Percentiles rank a stretch among this genome's conserved stretches.
Evolutionary conservation across 2,888 invertebrate species (phyloP).

Genomic region (Strigamia maritima): DNA sequence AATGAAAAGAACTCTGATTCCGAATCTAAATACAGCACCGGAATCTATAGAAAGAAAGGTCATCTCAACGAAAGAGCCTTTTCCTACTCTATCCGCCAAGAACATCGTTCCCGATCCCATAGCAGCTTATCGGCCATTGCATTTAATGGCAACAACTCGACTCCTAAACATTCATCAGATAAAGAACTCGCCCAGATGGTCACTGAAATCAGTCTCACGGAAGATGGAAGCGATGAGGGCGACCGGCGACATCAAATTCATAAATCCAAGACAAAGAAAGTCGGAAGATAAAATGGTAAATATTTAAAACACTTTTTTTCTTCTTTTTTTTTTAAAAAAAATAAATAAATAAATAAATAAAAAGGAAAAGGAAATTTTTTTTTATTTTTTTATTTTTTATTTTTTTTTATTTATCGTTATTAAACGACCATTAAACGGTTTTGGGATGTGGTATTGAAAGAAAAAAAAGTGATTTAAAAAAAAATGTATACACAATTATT

Average conservation of each 20-base stretch:
- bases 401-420: too few species aligned
- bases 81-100: slow-evolving; percentile 88
- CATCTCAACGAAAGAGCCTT: slow-evolving; percentile 90
- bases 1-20: slow-evolving; percentile 35
- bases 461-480: background rate
- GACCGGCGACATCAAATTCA: background rate
- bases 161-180: background rate
- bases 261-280: slow-evolving; percentile 16
- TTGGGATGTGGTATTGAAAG: slow-evolving; percentile 17
- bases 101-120: slow-evolving; percentile 87
- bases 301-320: too few species aligned
- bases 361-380: too few species aligned
- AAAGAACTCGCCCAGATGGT: slow-evolving; percentile 85
- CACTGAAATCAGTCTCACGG: slow-evolving; percentile 79
- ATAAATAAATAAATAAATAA: too few species aligned
- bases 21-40: slow-evolving; percentile 66
- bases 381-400: too few species aligned
- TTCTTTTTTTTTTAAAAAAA: background rate
- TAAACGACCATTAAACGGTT: slow-evolving; percentile 1
- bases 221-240: slow-evolving; percentile 69
- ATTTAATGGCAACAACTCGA: slow-evolving; percentile 56
- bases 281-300: slow-evolving; percentile 26
- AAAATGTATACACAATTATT: background rate
- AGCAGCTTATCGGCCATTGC: slow-evolving; percentile 86
- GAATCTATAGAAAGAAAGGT: slow-evolving; percentile 86